Evolutionary conservation across 2,888 invertebrate species (phyloP).

Genomic region (Sicus ferrugineus): DNA sequence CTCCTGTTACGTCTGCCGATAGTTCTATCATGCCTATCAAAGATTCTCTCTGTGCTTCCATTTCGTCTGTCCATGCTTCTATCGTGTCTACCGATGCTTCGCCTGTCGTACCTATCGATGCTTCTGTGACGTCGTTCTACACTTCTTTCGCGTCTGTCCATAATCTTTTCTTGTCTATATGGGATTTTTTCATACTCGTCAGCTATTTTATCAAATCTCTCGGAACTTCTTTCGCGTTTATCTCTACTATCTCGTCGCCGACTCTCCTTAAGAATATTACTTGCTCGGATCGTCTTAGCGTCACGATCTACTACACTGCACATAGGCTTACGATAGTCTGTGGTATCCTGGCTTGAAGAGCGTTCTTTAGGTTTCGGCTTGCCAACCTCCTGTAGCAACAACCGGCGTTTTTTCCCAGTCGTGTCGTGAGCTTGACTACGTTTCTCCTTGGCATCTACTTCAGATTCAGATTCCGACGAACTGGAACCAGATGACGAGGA

Average conservation of each 20-base stretch:
- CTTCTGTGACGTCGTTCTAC: constrained; percentile 37
- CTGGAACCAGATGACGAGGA: constrained; percentile 25
- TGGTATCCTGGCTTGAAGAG: constrained; percentile 15
- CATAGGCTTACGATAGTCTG: constrained; percentile 3
- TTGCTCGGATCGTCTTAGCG: constrained; percentile 30
- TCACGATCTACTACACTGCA: neutral
- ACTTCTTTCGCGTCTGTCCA: constrained; percentile 33
- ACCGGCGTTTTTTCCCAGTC: neutral
- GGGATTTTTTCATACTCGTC: neutral
- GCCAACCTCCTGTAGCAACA: constrained; percentile 10
- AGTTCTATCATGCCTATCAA: constrained; percentile 39
- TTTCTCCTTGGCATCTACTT: constrained; percentile 23
- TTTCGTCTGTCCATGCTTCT: neutral
- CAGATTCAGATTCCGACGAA: constrained; percentile 17
- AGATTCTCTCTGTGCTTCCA: constrained; percentile 36
- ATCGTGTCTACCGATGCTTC: constrained; percentile 22
- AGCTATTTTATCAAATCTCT: neutral
- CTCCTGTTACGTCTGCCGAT: constrained; percentile 37
- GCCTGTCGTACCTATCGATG: constrained; percentile 40
- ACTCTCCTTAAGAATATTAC: constrained; percentile 1
- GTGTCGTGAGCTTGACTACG: neutral
- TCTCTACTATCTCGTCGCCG: constrained; percentile 29
- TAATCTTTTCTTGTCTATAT: constrained; percentile 11
- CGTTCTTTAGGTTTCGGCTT: constrained; percentile 11
- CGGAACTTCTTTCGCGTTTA: constrained; percentile 28